Percentiles rank a stretch among this genome's conserved stretches.
phyloP scores from a whole-genome alignment of 1,140 invertebrate genomes.

The Meteorus sp. region DNA sequence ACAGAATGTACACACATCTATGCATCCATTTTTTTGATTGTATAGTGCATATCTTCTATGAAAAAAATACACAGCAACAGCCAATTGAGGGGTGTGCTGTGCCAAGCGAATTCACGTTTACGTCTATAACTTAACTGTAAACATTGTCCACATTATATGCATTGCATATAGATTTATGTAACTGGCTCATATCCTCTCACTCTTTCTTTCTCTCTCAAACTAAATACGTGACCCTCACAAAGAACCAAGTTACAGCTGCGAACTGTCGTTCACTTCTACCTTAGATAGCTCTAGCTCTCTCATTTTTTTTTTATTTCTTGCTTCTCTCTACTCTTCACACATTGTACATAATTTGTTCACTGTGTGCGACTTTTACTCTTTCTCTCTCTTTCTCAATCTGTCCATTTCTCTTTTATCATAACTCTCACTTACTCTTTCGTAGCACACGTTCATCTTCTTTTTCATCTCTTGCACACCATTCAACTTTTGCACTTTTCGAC shows the following conservation, averaged over 20 bases:
- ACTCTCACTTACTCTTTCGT: neutral
- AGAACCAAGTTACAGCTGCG: slow-evolving; percentile 30
- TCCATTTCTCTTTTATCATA: neutral
- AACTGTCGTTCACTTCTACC: neutral
- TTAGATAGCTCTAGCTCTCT: too few species aligned
- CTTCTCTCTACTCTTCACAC: neutral
- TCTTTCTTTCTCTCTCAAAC: too few species aligned
- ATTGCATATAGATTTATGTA: too few species aligned
- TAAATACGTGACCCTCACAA: slow-evolving; percentile 34
- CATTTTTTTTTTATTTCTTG: neutral
- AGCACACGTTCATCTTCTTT: neutral
- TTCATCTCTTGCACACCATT: too few species aligned
- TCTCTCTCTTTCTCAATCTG: neutral
- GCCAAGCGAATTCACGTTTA: slow-evolving; percentile 12
- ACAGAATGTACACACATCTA: slow-evolving; percentile 14
- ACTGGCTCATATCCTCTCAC: slow-evolving; percentile 28
- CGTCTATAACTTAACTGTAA: slow-evolving; percentile 12
- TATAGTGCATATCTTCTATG: too few species aligned
- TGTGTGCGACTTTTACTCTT: neutral
- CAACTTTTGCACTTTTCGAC: too few species aligned
- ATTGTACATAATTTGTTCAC: neutral
- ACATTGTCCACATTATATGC: too few species aligned
- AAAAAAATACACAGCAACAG: neutral
- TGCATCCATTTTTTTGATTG: too few species aligned
- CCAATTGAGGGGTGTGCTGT: neutral